Percentiles rank a stretch among this genome's conserved stretches.
phyloP scores from a whole-genome alignment of 2,888 invertebrate species.

The Himalopsyche kuldschensis region DNA sequence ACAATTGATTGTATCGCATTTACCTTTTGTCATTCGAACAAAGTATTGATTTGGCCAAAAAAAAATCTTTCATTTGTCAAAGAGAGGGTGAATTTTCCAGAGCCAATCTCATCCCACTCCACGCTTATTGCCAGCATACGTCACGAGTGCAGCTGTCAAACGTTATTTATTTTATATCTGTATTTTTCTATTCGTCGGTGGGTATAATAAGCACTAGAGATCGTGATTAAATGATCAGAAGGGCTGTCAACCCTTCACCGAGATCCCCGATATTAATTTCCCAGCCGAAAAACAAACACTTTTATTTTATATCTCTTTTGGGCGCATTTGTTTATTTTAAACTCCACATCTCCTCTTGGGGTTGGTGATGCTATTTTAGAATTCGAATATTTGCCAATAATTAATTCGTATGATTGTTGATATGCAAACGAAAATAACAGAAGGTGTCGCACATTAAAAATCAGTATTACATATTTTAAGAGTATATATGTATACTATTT shows the following conservation, averaged over 20 bases:
- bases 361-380: neutral
- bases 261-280: constrained; percentile 9
- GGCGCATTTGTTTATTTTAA: constrained; percentile 2
- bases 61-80: neutral
- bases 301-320: neutral
- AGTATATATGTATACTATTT: too few relatives aligned
- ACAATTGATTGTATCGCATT: too few relatives aligned
- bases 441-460: too few relatives aligned
- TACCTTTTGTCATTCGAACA: too few relatives aligned
- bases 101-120: neutral
- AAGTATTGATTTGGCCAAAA: too few relatives aligned
- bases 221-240: neutral
- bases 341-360: neutral
- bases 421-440: too few relatives aligned
- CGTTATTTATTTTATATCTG: neutral
- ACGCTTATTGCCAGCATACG: neutral
- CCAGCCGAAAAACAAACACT: neutral
- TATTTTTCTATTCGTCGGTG: neutral
- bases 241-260: neutral
- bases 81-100: neutral
- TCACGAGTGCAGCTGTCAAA: neutral
- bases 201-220: neutral
- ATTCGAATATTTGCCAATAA: neutral
- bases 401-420: neutral
- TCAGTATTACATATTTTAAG: too few relatives aligned